Conservation (phyloP, 2,113 vertebrate species). For the Myrmophylax atrothorax region DNA sequence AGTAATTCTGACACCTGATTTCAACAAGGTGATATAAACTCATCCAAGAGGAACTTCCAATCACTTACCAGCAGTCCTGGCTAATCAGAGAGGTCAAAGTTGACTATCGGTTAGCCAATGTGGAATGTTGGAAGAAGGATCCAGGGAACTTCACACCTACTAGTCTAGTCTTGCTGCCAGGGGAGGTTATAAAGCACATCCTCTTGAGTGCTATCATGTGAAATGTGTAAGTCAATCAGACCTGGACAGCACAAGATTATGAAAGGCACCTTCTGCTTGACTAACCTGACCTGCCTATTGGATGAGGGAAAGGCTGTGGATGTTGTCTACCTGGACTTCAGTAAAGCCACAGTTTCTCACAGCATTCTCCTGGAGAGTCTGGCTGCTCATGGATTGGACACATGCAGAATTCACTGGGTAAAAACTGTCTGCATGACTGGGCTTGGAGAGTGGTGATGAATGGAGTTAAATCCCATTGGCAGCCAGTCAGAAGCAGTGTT, state of each 20-base stretch:
- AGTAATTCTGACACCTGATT: background rate
- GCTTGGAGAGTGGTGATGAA: background rate
- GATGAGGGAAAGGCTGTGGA: background rate
- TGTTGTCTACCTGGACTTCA: background rate
- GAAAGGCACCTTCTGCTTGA: background rate
- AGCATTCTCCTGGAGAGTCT: background rate
- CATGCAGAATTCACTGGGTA: background rate
- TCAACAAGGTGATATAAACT: background rate
- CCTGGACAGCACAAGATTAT: background rate
- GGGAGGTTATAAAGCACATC: background rate
- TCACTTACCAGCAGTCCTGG: no score
- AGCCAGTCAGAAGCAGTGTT: background rate
- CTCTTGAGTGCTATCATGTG: background rate
- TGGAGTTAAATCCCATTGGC: background rate
- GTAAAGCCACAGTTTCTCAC: fast-evolving
- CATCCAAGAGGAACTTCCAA: background rate
- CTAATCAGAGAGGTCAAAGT: background rate
- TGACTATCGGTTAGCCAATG: background rate
- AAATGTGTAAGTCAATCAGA: background rate
- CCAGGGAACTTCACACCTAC: no score
- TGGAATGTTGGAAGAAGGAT: background rate
- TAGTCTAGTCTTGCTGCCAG: background rate
- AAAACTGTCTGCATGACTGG: background rate
- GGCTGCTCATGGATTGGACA: background rate
- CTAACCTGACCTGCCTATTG: background rate